Evolutionary conservation across 2,888 invertebrate genomes (phyloP).

Genomic region (Netelia inedita): DNA sequence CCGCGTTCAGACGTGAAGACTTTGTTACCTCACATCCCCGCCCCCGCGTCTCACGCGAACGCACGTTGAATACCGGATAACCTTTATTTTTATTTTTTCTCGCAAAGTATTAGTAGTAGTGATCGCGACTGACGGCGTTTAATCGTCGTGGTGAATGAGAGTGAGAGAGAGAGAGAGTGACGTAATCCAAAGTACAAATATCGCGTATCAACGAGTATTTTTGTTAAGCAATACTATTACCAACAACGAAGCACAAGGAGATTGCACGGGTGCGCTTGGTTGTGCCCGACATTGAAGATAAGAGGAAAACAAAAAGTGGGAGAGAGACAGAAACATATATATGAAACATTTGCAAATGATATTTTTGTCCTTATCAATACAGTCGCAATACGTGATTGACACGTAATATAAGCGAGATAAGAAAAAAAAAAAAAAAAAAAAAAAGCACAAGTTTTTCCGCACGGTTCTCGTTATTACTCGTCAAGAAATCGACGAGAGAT

Average conservation of each 20-base stretch:
- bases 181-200: slow-evolving; percentile 80
- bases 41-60: slow-evolving; percentile 41
- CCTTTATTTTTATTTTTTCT: slow-evolving; percentile 38
- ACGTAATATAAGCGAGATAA: slow-evolving; percentile 29
- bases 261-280: background rate
- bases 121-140: slow-evolving; percentile 58
- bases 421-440: slow-evolving; percentile 10
- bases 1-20: slow-evolving; percentile 21
- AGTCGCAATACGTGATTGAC: slow-evolving; percentile 36
- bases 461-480: background rate
- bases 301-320: slow-evolving; percentile 16
- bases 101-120: slow-evolving; percentile 48
- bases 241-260: slow-evolving; percentile 34
- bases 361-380: slow-evolving; percentile 30
- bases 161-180: slow-evolving; percentile 70
- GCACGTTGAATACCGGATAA: slow-evolving; percentile 71
- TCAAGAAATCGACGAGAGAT: slow-evolving; percentile 66
- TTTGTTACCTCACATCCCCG: background rate
- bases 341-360: slow-evolving; percentile 27
- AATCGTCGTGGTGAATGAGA: slow-evolving; percentile 26
- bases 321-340: background rate
- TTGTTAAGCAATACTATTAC: slow-evolving; percentile 58
- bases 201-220: slow-evolving; percentile 75
- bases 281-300: slow-evolving; percentile 1
- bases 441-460: slow-evolving; percentile 5